Base-by-base conservation (phyloP, 1,140 invertebrate species). In the Anadara kagoshimensis region DNA sequence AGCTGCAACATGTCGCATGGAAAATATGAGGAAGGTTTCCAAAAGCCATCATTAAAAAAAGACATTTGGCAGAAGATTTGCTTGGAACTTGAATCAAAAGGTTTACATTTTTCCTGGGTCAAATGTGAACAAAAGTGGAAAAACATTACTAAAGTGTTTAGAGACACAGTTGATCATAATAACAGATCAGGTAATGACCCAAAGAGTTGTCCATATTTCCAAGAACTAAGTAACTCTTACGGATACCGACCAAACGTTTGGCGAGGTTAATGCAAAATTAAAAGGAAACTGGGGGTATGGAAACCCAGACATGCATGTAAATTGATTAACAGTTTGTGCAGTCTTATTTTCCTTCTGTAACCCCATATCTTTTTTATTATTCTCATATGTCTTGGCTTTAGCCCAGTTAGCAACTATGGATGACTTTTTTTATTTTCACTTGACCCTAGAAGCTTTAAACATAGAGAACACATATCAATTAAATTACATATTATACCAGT, bases 111-210 rank as follows among this genome's bases (percentile, higher is more conserved):
- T 12, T 53, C 41, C 14, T 44, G 24, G 8, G 11, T 24, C 2
- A 58, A 70, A 45, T 70, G 68, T 41, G 74, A 79, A 22, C 76
- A 76, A 53, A 79, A 79, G 51, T 79, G 78, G 78, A 78, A 73
- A 62, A 72, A 70, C 29, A 59, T 75, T 11, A 75, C 73, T 10
- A 73, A 79, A 62, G 57, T 58, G 36, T 79, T 61, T 44, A 62
- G 78, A 43, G 78, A 79, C 56, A 56, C 41, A 7, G 18, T 78
- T 24, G 58, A 75, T 49, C 51, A 61, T 43, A 78, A 78, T 41
- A 51, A 54, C 3, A 54, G 62, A 47, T 47, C 68, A 51, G 68
- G 57, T 12, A 58, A 62, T 41, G 57, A 59, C 41, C 14, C 18
- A 12, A 61, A 64, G 16, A 71, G 57, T 51, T 79, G 73, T 44